phyloP scores from a whole-genome alignment of 1,140 invertebrate genomes.

The Monomorium pharaonis region DNA sequence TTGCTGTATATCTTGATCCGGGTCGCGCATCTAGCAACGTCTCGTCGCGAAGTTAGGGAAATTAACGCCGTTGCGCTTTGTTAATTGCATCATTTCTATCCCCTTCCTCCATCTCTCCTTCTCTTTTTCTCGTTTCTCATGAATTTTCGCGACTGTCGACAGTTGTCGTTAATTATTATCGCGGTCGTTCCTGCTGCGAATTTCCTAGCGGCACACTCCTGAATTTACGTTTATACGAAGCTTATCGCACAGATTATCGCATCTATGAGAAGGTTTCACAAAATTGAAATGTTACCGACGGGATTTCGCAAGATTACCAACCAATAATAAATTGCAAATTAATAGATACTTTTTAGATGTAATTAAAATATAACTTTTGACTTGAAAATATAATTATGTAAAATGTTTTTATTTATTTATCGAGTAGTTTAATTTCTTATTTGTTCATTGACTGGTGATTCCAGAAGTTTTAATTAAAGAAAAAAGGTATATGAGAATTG shows the following conservation, averaged over 20 bases:
- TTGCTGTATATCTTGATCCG: constrained; percentile 26
- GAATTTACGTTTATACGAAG: constrained; percentile 31
- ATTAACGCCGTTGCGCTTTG: constrained; percentile 35
- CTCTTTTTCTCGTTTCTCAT: neutral
- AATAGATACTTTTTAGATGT: neutral
- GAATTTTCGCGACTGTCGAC: constrained; percentile 35
- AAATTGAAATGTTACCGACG: constrained; percentile 12
- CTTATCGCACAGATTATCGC: constrained; percentile 35
- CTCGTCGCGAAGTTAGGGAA: constrained; percentile 40
- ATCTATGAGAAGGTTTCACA: neutral
- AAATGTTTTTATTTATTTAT: no score
- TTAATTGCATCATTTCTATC: constrained; percentile 61
- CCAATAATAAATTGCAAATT: neutral
- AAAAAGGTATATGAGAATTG: no score
- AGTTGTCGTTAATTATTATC: constrained; percentile 44
- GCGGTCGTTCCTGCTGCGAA: neutral
- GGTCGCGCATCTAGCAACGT: neutral
- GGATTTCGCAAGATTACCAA: neutral
- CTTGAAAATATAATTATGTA: no score
- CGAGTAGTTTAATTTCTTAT: no score
- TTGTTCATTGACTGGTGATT: no score
- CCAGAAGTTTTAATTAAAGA: no score
- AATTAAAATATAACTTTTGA: no score
- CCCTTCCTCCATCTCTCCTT: neutral
- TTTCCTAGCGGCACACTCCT: neutral